These are phyloP conservation scores for Himalopsyche anomala DNA, from an alignment of 2,888 invertebrate genomes.

Conservation along the genomic window DNA sequence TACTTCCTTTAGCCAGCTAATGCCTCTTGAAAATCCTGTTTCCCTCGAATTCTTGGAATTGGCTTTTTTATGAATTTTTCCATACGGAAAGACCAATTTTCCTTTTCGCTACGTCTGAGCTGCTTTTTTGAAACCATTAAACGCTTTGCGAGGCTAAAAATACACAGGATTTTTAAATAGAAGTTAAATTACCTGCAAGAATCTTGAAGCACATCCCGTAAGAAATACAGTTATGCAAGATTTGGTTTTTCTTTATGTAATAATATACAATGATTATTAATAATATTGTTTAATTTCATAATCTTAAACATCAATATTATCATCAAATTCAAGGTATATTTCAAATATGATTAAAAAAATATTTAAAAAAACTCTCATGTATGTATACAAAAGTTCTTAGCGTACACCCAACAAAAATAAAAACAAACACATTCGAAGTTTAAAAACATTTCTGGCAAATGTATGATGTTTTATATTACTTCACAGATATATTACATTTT, in stretches of 20 bases:
- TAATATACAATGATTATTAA: neutral
- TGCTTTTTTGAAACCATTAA: conserved; percentile 16
- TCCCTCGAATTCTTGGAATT: conserved; percentile 9
- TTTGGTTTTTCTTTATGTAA: neutral
- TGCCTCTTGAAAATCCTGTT: conserved; percentile 54
- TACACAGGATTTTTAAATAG: neutral
- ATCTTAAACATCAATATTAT: neutral
- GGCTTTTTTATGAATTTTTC: conserved; percentile 29
- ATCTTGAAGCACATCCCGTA: neutral
- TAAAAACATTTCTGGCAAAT: neutral
- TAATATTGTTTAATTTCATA: neutral
- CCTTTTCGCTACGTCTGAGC: conserved; percentile 21
- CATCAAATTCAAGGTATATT: neutral
- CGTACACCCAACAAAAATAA: neutral
- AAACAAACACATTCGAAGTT: neutral
- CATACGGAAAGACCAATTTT: conserved; percentile 34
- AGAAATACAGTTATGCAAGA: neutral
- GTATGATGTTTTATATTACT: neutral
- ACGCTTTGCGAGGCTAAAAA: conserved; percentile 1
- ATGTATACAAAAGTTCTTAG: neutral
- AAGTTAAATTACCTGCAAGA: neutral
- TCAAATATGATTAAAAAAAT: neutral
- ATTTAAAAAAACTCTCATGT: neutral
- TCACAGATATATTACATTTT: neutral
- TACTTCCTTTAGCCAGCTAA: conserved; percentile 52